Percentiles rank a stretch among this genome's conserved stretches.
These are phyloP conservation scores for Rissa tridactyla DNA, from an alignment of 2,113 vertebrate species.

Conservation along the genomic window DNA sequence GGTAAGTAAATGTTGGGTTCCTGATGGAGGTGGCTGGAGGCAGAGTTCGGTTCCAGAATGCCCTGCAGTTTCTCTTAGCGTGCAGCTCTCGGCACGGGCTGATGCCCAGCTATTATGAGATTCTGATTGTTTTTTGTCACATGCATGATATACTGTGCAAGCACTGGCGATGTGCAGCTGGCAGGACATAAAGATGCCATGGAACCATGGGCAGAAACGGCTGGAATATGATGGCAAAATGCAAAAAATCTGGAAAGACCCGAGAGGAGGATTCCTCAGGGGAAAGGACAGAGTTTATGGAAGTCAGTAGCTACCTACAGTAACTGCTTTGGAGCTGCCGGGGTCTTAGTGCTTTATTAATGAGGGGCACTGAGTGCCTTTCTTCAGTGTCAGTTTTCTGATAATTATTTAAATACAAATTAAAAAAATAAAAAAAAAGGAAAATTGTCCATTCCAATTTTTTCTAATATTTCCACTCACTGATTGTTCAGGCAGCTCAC, in stretches of 20 bases:
- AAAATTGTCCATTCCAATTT: background rate
- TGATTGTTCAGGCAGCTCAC: background rate
- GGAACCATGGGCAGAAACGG: background rate
- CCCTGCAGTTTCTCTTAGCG: background rate
- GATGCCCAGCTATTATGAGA: background rate
- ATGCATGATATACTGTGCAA: accelerated
- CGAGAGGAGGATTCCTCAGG: background rate
- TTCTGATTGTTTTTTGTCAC: background rate
- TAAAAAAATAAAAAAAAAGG: too few relatives aligned
- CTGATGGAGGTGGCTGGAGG: background rate
- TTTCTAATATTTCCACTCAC: background rate
- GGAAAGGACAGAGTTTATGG: background rate
- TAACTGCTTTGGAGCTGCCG: background rate
- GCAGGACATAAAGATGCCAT: background rate
- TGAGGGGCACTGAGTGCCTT: background rate
- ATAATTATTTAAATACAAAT: background rate
- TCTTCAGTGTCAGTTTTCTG: background rate
- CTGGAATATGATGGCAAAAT: background rate
- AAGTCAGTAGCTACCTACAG: background rate
- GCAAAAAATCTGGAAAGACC: background rate
- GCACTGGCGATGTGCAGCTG: background rate
- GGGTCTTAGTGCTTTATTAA: background rate
- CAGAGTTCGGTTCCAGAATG: background rate
- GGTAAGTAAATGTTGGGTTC: background rate
- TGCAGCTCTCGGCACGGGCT: background rate